Evolutionary conservation across 2,797 vertebrate species (phyloP).

Genomic region (Hydrolagus colliei): DNA sequence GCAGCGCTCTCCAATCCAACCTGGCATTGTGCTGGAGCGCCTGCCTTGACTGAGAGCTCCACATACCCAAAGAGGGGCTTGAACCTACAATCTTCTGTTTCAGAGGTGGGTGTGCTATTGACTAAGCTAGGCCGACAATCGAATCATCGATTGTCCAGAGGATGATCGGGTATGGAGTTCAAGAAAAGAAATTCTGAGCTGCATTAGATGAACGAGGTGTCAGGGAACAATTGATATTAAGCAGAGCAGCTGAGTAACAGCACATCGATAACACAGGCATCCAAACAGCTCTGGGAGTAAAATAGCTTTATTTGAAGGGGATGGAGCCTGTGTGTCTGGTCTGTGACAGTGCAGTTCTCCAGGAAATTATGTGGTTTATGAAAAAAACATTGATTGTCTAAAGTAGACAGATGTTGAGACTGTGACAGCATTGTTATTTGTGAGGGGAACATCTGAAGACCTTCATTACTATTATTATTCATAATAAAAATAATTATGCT

Average conservation of each 20-base stretch:
- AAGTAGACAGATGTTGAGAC: neutral
- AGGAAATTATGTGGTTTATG: neutral
- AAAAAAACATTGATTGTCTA: neutral
- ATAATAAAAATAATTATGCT: too few species aligned
- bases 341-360: neutral
- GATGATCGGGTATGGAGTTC: neutral
- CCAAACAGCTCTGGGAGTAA: conserved; percentile 13
- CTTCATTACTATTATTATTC: too few species aligned
- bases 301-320: conserved; percentile 24
- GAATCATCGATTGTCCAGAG: neutral
- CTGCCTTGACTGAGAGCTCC: neutral
- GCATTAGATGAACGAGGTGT: neutral
- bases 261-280: neutral
- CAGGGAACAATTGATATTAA: neutral
- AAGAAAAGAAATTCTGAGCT: neutral
- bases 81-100: neutral
- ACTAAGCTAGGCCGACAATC: too few species aligned
- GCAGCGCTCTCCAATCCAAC: neutral
- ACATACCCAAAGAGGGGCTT: neutral
- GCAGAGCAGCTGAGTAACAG: neutral
- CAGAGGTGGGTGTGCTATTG: neutral
- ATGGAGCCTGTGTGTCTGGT: conserved; percentile 18
- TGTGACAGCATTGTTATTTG: neutral
- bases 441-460: neutral
- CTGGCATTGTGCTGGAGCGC: too few species aligned